Percentiles rank a stretch among this genome's conserved stretches.
phyloP scores from a whole-genome alignment of 2,888 invertebrate genomes.

The Euplagia quadripunctaria region DNA sequence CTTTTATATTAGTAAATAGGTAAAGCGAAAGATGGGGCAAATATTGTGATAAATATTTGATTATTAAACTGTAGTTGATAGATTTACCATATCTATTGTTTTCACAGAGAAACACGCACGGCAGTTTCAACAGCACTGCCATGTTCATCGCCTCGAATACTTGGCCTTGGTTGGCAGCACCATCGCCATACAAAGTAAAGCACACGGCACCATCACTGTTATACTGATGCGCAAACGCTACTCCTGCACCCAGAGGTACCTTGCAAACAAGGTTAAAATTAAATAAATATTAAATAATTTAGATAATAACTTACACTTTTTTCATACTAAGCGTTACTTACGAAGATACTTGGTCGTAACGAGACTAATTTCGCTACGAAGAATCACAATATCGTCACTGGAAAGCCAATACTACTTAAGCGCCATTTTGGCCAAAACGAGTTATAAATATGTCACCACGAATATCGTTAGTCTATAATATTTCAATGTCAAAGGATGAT shows the following conservation, averaged over 20 bases:
- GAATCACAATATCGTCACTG: no score
- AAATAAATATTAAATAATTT: neutral
- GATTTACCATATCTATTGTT: constrained; percentile 97
- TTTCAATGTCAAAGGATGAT: no score
- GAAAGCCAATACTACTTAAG: no score
- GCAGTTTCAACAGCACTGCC: constrained; percentile 97
- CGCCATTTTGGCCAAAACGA: no score
- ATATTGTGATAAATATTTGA: no score
- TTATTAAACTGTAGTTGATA: no score
- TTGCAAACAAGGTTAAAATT: constrained; percentile 60
- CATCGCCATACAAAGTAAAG: constrained; percentile 96
- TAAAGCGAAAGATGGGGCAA: no score
- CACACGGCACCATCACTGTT: constrained; percentile 94
- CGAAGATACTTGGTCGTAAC: no score
- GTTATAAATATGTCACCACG: no score
- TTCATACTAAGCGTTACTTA: neutral
- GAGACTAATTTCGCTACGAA: no score
- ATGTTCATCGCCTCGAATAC: constrained; percentile 97
- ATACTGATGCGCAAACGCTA: constrained; percentile 97
- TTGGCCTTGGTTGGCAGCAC: constrained; percentile 98
- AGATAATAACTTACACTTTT: neutral
- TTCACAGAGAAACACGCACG: constrained; percentile 98
- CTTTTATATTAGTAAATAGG: no score
- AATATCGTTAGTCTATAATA: no score
- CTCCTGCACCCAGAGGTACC: constrained; percentile 97